phyloP scores from a whole-genome alignment of 2,797 vertebrate genomes.

The Sebastes nivosus region DNA sequence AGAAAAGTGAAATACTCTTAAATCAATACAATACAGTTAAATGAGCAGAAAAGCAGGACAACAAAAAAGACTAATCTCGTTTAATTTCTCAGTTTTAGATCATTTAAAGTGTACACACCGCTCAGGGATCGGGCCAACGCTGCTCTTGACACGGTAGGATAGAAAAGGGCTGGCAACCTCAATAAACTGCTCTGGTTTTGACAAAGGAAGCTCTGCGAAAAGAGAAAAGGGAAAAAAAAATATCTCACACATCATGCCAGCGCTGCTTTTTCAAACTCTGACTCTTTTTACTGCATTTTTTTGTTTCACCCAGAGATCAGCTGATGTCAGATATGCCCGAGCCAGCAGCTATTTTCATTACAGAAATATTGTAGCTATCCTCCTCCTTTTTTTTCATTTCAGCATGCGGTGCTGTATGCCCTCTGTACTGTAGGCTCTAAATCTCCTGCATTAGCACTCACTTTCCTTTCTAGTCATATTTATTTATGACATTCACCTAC shows the following conservation, averaged over 20 bases:
- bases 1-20: background rate
- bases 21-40: background rate
- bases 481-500: slow-evolving; percentile 62
- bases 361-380: slow-evolving; percentile 41
- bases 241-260: slow-evolving; percentile 29
- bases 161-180: slow-evolving; percentile 90
- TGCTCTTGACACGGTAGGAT: slow-evolving; percentile 72
- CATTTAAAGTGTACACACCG: slow-evolving; percentile 76
- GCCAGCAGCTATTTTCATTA: slow-evolving; percentile 64
- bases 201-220: slow-evolving; percentile 78
- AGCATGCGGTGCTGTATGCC: slow-evolving; percentile 21
- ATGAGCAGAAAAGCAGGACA: background rate
- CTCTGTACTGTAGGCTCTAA: slow-evolving; percentile 29
- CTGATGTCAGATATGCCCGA: slow-evolving; percentile 54
- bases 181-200: slow-evolving; percentile 86
- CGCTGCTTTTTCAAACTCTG: slow-evolving; percentile 30
- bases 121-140: slow-evolving; percentile 63
- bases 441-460: slow-evolving; percentile 45
- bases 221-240: slow-evolving; percentile 20
- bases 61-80: background rate
- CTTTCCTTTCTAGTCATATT: slow-evolving; percentile 39
- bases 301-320: slow-evolving; percentile 52
- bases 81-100: slow-evolving; percentile 23
- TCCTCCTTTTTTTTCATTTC: slow-evolving; percentile 41
- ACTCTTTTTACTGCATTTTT: slow-evolving; percentile 41